Evolutionary conservation across 2,113 vertebrate species (phyloP), one percentile per base, ranked within the genome.

Genomic region (Pelmatolapia mariae): DNA sequence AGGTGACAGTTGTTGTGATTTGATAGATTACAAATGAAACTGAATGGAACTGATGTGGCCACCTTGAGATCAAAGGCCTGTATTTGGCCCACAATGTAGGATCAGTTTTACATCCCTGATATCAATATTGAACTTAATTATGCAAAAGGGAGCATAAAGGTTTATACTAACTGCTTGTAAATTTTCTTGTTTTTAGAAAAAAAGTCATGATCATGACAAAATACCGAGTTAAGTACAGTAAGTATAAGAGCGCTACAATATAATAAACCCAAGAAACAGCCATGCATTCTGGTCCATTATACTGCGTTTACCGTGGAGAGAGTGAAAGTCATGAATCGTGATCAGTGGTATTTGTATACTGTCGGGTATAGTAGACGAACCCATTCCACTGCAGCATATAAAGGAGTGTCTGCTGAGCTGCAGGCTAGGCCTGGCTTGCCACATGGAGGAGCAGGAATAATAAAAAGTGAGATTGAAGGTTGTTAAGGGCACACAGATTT

Each of bases 361-460:
- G 33, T 71, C 63, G 57, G 50, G 73, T 86, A 59, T 56, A 15
- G 38, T 52, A 18, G 22, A 47, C 18, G 8, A 29, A 66, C 11
- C 15, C n/a, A 33, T 43, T 33, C 71, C 66, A 86, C 13, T 40
- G 19, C 26, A 57, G 47, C 80, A 82, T 90, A n/a, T 31, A 73
- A 76, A 38, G 24, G 73, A 86, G 80, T 79, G 81, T 73, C 52
- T 80, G 82, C 68, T 80, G 45, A 89, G 86, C 83, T 79, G 66
- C 66, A 50, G 59, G 11, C 36, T 33, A 50, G 7, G 38, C 38
- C 38, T 2, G 22, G 61, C 16, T 83, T 88, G 61, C 84, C 83
- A 88, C 88, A 83, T 85, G 84, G 82, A 87, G 76, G 66, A 87
- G 86, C 84, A 91, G 57, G 61, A 86, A 93, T 88, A 87, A 93